Conservation (phyloP, 2,888 invertebrate genomes). For the Taphrorychus bicolor region DNA sequence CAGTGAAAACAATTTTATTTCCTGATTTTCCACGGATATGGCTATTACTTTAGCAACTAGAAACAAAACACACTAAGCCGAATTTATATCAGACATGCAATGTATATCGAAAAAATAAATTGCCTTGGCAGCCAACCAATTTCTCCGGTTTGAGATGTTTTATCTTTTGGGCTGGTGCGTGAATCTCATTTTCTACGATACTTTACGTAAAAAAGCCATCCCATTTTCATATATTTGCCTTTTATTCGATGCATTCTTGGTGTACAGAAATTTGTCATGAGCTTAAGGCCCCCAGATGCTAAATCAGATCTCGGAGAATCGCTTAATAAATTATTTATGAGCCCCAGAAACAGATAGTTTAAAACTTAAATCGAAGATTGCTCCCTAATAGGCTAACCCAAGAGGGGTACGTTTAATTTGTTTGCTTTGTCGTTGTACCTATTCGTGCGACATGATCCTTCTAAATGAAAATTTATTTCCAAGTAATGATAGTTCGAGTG, state of each 20-base stretch:
- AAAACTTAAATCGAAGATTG: slow-evolving; percentile 18
- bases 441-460: background rate
- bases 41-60: slow-evolving; percentile 30
- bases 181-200: slow-evolving; percentile 56
- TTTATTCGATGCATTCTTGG: slow-evolving; percentile 41
- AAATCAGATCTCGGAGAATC: slow-evolving; percentile 37
- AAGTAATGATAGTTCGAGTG: background rate
- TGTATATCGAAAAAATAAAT: slow-evolving; percentile 38
- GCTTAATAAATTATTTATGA: slow-evolving; percentile 36
- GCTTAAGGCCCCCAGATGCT: slow-evolving; percentile 41
- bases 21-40: slow-evolving; percentile 17
- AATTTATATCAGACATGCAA: slow-evolving; percentile 36
- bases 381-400: slow-evolving; percentile 10
- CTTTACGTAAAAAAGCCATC: slow-evolving; percentile 58
- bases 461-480: background rate
- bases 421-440: background rate
- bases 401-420: background rate
- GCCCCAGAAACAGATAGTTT: slow-evolving; percentile 13
- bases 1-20: slow-evolving; percentile 4
- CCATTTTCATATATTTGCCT: slow-evolving; percentile 58
- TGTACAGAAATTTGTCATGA: slow-evolving; percentile 45
- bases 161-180: slow-evolving; percentile 56
- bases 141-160: slow-evolving; percentile 58
- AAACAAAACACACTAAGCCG: slow-evolving; percentile 34
- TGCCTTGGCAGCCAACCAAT: slow-evolving; percentile 57